A percentile compares a stretch with the other conserved stretches of the same genome.
Evolutionary conservation across 2,113 vertebrate genomes (phyloP).

Genomic region (Macquaria ambigua): DNA sequence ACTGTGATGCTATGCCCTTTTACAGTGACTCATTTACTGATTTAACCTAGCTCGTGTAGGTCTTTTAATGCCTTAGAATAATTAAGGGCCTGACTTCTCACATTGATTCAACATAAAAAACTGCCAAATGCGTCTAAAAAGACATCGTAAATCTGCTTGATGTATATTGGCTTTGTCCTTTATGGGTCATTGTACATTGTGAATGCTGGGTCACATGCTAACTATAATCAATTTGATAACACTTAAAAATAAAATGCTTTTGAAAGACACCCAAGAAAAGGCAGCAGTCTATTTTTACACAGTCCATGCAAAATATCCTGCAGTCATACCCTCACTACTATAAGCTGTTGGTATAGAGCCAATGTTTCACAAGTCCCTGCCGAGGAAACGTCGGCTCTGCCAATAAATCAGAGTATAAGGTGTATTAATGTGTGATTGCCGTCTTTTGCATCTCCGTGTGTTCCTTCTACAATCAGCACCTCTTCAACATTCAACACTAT

Average conservation of each 20-base stretch:
- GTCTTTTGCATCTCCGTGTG: not conserved
- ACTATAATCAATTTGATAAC: not conserved
- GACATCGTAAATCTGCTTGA: not conserved
- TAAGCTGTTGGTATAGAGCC: not conserved
- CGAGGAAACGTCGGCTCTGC: not conserved
- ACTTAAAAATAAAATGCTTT: not conserved
- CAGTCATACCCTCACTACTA: not conserved
- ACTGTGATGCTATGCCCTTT: not conserved
- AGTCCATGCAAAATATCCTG: not conserved
- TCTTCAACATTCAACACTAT: slow-evolving; percentile 5
- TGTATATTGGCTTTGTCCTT: not conserved
- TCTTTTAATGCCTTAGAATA: not conserved
- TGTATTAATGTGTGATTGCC: not conserved
- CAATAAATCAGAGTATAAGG: not conserved
- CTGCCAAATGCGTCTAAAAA: not conserved
- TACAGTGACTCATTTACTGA: not conserved
- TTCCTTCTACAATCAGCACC: slow-evolving; percentile 1
- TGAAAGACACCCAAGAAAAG: not conserved
- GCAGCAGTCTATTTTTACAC: not conserved
- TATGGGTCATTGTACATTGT: slow-evolving; percentile 12
- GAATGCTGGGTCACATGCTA: not conserved
- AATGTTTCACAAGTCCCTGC: slow-evolving; percentile 1
- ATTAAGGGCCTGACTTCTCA: slow-evolving; percentile 9
- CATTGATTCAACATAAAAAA: slow-evolving; percentile 19
- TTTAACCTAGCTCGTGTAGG: not conserved